Base-by-base conservation (phyloP, 2,113 vertebrate genomes). In the Saguinus imperator region DNA sequence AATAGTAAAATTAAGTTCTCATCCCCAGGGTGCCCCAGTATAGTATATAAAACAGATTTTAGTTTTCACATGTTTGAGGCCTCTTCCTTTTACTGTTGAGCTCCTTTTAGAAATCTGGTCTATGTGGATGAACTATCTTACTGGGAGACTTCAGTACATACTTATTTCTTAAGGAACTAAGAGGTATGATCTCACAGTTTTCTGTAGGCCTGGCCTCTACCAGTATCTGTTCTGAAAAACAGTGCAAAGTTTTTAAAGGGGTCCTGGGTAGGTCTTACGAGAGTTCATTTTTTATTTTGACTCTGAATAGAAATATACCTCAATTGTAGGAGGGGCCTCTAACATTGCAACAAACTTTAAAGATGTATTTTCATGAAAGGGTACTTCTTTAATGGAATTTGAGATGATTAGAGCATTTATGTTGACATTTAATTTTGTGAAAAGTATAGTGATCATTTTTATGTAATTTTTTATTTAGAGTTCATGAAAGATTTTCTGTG, bases 211-310 rank as follows among this genome's bases (percentile, higher is more conserved):
- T 68, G 23, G 9, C 7, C 12, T 57, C 55, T 58, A 6, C 64
- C 40, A 45, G 32, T 79, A 5, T 83, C 32, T 91, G 1, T 87
- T 95, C 45, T 77, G 91, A 55, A 88, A 94, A 80, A 55, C 2
- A 29, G 40, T n/a, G 52, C 11, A 37, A 25, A 66, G 8, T 66
- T 93, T 96, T 94, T 87, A 9, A 93, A 64, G 37, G 37, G 29
- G 1, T 84, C 40, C 11, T 64, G 6, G 45, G 23, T 77, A 89
- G 52, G 12, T 57, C 70, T 86, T 58, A 29, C 66, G 21, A 25
- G n/a, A 88, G 37, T 95, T 91, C 32, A 35, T 64, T 87, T 91
- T 87, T 80, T 7, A 94, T 86, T 96, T 89, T 52, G 75, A 79
- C 16, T 48, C 16, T 93, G 43, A 88, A 29, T 93, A 6, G 27